These are phyloP conservation scores for Pantherophis vulpinus DNA, from an alignment of 2,797 vertebrate genomes.

Conservation along the genomic window DNA sequence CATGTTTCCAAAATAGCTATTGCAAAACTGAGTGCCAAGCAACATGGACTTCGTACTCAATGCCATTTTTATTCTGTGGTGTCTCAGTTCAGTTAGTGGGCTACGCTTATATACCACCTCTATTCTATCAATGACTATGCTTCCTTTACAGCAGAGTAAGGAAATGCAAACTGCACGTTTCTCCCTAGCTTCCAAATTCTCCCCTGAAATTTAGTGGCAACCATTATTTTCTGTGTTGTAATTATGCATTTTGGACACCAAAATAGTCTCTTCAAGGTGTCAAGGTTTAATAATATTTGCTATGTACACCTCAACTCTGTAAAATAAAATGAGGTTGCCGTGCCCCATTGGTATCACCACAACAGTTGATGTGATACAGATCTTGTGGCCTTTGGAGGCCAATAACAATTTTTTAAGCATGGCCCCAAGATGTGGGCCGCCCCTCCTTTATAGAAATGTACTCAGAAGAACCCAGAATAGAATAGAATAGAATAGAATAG, in stretches of 20 bases:
- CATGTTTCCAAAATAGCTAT: neutral
- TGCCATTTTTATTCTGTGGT: neutral
- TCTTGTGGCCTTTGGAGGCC: neutral
- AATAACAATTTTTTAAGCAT: neutral
- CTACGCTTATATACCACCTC: neutral
- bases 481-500: too few relatives aligned
- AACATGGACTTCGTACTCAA: neutral
- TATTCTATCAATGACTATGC: neutral
- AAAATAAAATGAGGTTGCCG: neutral
- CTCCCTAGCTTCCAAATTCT: neutral
- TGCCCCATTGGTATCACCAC: neutral
- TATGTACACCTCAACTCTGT: neutral
- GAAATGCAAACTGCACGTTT: neutral
- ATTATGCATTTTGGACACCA: neutral
- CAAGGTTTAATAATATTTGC: neutral
- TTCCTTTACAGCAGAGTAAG: neutral
- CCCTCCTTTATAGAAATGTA: neutral
- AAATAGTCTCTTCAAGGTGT: neutral
- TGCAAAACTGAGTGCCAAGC: neutral
- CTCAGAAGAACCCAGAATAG: too few relatives aligned
- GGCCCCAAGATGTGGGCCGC: neutral
- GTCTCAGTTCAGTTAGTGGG: neutral
- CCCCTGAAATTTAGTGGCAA: neutral
- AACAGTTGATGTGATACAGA: neutral
- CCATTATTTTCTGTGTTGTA: neutral